Base-by-base conservation (phyloP, 1,140 invertebrate genomes). In the Caenorhabditis inopinata region DNA sequence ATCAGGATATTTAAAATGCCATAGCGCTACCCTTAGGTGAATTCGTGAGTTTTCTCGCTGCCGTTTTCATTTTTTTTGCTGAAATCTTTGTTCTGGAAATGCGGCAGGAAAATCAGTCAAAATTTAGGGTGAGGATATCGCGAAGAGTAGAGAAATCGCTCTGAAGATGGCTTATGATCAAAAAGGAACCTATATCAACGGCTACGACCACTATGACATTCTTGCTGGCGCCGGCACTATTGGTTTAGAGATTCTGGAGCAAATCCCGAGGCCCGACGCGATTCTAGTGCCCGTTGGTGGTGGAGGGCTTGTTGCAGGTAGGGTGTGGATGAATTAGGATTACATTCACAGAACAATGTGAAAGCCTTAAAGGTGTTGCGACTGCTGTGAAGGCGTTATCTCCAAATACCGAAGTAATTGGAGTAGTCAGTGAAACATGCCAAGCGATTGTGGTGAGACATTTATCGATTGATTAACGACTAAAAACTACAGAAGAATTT, bases 141-240 rank as follows among this genome's bases (percentile, higher is more conserved):
- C 58, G 2, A 38, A 49, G 2, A 75, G 75, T 2, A 47, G 73
- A 32, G 53, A 68, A 38, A 73, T 75, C 46, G 82, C 84, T 1
- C 27, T 85, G 0, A 11, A 78, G 51, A 23, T 79, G 45, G 79
- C 76, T 32, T 35, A 73, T 18, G 82, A 85, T 23, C 12, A 48
- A 4, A 58, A 77, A 7, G 68, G 29, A 9, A 76, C 42, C 5
- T 85, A 85, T 48, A 84, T 85, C 51, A 85, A 85, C 62, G 84
- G 84, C 2, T 85, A 84, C 87, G 95, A 96, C 89, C 94, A 96
- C 89, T 94, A 94, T 0, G 91, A 95, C 84, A 95, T 96, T 53
- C 93, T 96, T 89, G 94, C 94, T 2, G 95, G 95, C 0, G 94
- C 95, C 89, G 95, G 95, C 6, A 96, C 94, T 0, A 92, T 95